phyloP scores from a whole-genome alignment of 23 tunicate genomes.

The Trididemnum nubilum region DNA sequence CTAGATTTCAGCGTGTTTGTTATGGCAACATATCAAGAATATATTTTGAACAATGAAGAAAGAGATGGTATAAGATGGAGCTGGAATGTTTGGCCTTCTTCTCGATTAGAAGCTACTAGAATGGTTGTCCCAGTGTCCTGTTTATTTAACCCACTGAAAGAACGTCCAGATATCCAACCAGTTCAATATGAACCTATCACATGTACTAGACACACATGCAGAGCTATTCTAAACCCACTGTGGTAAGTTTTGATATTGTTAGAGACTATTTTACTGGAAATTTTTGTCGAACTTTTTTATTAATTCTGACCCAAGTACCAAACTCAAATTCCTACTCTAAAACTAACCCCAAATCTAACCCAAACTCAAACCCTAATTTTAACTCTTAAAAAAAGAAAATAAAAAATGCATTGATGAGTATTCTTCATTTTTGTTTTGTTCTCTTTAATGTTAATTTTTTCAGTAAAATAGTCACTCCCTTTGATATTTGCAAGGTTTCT shows the following conservation, averaged over 20 bases:
- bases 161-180: conserved; percentile 81
- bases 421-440: too few relatives aligned
- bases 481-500: too few relatives aligned
- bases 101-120: conserved; percentile 90
- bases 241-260: conserved; percentile 66
- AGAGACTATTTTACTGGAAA: too few relatives aligned
- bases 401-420: too few relatives aligned
- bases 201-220: conserved; percentile 90
- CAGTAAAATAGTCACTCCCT: too few relatives aligned
- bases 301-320: neutral
- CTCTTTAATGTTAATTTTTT: too few relatives aligned
- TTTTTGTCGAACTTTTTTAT: too few relatives aligned
- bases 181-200: conserved; percentile 91
- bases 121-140: conserved; percentile 93
- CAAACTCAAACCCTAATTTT: too few relatives aligned
- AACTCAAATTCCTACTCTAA: too few relatives aligned
- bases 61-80: conserved; percentile 93
- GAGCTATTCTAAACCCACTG: conserved; percentile 88
- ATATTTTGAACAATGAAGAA: conserved; percentile 91
- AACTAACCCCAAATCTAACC: too few relatives aligned
- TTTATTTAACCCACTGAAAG: conserved; percentile 87
- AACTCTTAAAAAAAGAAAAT: too few relatives aligned
- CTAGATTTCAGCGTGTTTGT: too few relatives aligned
- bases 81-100: conserved; percentile 99
- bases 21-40: conserved; percentile 95